Evolutionary conservation across 2,888 invertebrate genomes (phyloP).

Genomic region (Caenorhabditis drosophilae): DNA sequence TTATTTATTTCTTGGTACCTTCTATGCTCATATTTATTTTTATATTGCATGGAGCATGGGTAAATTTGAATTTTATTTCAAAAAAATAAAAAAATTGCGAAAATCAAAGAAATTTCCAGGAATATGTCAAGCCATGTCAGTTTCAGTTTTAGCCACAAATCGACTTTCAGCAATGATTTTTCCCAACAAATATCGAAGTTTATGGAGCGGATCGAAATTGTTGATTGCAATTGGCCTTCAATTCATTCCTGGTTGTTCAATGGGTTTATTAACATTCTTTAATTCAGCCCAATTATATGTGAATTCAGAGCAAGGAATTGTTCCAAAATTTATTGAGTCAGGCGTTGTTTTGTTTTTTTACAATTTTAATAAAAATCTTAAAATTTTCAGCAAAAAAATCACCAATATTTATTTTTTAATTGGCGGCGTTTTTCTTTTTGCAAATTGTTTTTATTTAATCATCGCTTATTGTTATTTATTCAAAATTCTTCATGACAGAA

Average conservation of each 20-base stretch:
- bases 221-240: conserved; percentile 18
- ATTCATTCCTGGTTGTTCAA: conserved; percentile 17
- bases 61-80: neutral
- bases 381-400: neutral
- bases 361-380: neutral
- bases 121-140: conserved; percentile 31
- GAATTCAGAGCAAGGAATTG: conserved; percentile 11
- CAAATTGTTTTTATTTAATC: neutral
- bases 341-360: neutral
- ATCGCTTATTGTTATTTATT: conserved; percentile 6
- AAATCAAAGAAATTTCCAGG: conserved; percentile 9
- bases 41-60: conserved; percentile 30
- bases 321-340: conserved; percentile 20
- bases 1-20: conserved; percentile 11
- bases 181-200: conserved; percentile 1
- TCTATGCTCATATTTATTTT: conserved; percentile 22
- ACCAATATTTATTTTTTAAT: neutral
- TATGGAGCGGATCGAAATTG: conserved; percentile 12
- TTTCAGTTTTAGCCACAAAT: conserved; percentile 27
- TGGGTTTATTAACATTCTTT: conserved; percentile 18
- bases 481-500: neutral
- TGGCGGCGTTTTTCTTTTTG: neutral
- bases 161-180: conserved; percentile 29
- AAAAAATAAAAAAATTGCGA: neutral
- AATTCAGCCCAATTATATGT: conserved; percentile 10